Base-by-base conservation (phyloP, 35 echinoderm and acorn worm genomes). In the Nesometra sesokonis region DNA sequence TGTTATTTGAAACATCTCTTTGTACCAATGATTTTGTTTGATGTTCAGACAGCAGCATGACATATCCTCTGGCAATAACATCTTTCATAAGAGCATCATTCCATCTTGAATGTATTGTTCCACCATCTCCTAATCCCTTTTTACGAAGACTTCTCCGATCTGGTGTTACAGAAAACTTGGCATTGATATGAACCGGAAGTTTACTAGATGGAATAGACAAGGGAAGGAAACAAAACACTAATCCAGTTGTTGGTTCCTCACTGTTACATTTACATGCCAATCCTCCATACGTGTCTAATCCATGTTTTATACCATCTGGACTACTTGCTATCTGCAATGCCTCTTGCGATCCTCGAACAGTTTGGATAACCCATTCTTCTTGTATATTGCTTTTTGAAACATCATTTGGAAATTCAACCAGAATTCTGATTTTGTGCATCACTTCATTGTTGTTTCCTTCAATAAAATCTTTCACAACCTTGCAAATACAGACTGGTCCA, bases 121-220 rank as follows among this genome's bases (percentile, higher is more conserved):
- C 80, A 30, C 21, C n/a, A 81, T 79, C 32, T n/a, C 79, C 32
- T 0, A 38, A 67, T 83, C 31, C 19, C 31, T 23, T 11, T 23
- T 33, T 86, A 34, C 87, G 85, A 34, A 97, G 36, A 36, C 78
- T 83, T 38, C 84, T 57, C 36, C 94, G 79, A 82, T 92, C 82
- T 35, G 86, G 80, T 47, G 83, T 80, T 17, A 93, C 78, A 46
- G 88, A 78, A 47, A 97, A 97, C 13, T 82, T 78, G 17, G 89
- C 94, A 80, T 93, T 93, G 76, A 97, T 85, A 77, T 90, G 90
- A 15, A 97, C 81, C 7, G 94, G 94, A 43, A 96, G 47, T n/a
- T 31, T n/a, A 46, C 87, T 97, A 0, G 3, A 34, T 36, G 84
- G 84, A 30, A 93, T 80, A 34, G 82, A 57, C 0, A 97, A 78